Percentiles rank a stretch among this genome's conserved stretches.
phyloP scores from a whole-genome alignment of 2,888 invertebrate genomes.

The Polyploca ridens region DNA sequence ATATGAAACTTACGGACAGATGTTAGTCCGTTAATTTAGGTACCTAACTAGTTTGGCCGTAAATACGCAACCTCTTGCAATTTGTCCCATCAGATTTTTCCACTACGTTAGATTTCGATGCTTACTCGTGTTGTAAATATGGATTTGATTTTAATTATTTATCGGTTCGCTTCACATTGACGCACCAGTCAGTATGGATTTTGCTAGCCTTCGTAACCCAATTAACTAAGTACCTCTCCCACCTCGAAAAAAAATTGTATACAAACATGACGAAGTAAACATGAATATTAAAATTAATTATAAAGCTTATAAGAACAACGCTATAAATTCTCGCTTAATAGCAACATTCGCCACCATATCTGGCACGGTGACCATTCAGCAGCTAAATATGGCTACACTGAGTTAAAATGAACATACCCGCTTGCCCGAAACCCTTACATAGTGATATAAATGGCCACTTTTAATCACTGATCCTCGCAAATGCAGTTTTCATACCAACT shows the following conservation, averaged over 20 bases:
- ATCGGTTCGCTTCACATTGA: no score
- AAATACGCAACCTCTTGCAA: no score
- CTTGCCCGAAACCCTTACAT: constrained; percentile 30
- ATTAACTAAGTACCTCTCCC: neutral
- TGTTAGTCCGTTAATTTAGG: no score
- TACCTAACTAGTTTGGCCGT: no score
- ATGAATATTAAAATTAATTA: neutral
- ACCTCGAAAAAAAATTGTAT: neutral
- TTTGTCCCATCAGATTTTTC: no score
- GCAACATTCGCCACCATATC: constrained; percentile 12
- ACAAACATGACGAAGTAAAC: neutral
- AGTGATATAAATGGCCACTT: constrained; percentile 25
- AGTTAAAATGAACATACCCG: constrained; percentile 36
- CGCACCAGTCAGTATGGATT: no score
- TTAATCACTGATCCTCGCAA: constrained; percentile 22
- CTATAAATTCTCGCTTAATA: constrained; percentile 4
- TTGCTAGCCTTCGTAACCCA: neutral
- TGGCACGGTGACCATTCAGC: neutral
- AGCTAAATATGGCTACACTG: constrained; percentile 2
- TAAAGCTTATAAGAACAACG: neutral
- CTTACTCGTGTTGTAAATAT: no score
- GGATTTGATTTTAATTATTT: no score
- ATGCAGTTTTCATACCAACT: constrained; percentile 10
- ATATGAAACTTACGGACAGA: no score
- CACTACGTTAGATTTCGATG: no score